These are phyloP conservation scores for Oscheius sp. DNA, from an alignment of 2,888 invertebrate genomes.

Conservation along the genomic window DNA sequence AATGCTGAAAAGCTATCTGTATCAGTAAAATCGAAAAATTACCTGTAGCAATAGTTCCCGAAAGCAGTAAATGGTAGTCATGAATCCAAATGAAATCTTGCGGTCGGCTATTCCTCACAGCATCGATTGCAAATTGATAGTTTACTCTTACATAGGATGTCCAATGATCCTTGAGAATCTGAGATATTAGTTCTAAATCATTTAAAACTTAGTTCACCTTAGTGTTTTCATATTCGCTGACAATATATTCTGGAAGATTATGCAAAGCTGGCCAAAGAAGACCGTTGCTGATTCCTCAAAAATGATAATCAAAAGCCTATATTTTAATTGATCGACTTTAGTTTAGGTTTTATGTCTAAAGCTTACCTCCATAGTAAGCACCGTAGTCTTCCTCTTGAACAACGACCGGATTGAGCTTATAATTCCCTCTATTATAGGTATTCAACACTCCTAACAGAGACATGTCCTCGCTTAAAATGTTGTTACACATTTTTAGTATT, in stretches of 20 bases:
- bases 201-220: conserved; percentile 35
- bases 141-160: conserved; percentile 69
- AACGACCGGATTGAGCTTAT: conserved; percentile 70
- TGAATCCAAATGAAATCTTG: conserved; percentile 88
- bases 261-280: conserved; percentile 70
- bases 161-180: conserved; percentile 62
- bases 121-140: conserved; percentile 70
- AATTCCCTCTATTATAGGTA: conserved; percentile 68
- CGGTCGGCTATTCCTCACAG: conserved; percentile 68
- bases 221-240: conserved; percentile 65
- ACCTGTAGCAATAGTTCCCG: too few relatives aligned
- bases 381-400: conserved; percentile 64
- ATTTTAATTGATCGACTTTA: too few relatives aligned
- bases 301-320: conserved; percentile 40
- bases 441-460: conserved; percentile 68
- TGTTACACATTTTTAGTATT: background rate
- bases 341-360: background rate
- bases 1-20: conserved; percentile 70
- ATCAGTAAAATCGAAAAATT: too few relatives aligned
- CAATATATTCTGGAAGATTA: conserved; percentile 69
- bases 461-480: conserved; percentile 64
- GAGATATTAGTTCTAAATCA: conserved; percentile 71
- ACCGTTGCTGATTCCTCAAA: conserved; percentile 66
- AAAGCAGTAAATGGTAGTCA: conserved; percentile 91
- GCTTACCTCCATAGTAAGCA: conserved; percentile 19